phyloP scores from a whole-genome alignment of 2,888 invertebrate species.

The Chrysotoxum bicinctum region DNA sequence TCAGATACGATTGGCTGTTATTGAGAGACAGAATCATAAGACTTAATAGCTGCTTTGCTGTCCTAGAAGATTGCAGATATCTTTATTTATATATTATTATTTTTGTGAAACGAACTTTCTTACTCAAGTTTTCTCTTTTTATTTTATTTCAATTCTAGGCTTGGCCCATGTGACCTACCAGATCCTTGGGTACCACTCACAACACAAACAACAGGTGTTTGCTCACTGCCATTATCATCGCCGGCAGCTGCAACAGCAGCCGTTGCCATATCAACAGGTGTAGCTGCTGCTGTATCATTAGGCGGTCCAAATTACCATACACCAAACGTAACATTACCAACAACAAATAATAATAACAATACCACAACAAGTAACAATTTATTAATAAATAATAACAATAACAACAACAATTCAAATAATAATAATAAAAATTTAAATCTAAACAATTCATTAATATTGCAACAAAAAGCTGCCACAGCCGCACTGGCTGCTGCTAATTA shows the following conservation, averaged over 20 bases:
- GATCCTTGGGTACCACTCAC: slow-evolving; percentile 80
- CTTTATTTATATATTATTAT: no score
- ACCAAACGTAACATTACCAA: slow-evolving; percentile 78
- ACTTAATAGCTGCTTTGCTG: no score
- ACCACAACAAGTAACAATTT: slow-evolving; percentile 69
- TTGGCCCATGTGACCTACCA: slow-evolving; percentile 94
- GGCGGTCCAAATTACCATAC: slow-evolving; percentile 74
- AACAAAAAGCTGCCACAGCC: slow-evolving; percentile 76
- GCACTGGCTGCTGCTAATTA: slow-evolving; percentile 75
- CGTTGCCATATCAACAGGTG: slow-evolving; percentile 78
- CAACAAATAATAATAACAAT: slow-evolving; percentile 74
- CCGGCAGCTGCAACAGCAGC: slow-evolving; percentile 81
- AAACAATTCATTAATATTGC: slow-evolving; percentile 73
- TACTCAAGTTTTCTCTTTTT: background rate
- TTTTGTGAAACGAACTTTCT: background rate
- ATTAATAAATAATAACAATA: slow-evolving; percentile 62
- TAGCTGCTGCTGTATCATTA: slow-evolving; percentile 73
- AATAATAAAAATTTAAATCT: slow-evolving; percentile 73
- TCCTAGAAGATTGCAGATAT: no score
- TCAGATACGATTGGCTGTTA: no score
- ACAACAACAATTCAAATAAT: slow-evolving; percentile 67
- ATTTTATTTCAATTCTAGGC: slow-evolving; percentile 84
- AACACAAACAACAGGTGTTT: slow-evolving; percentile 75
- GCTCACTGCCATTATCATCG: slow-evolving; percentile 83
- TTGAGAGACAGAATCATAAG: no score